These are phyloP conservation scores for Morone chrysops DNA, from an alignment of 2,113 vertebrate genomes.

Conservation along the genomic window DNA sequence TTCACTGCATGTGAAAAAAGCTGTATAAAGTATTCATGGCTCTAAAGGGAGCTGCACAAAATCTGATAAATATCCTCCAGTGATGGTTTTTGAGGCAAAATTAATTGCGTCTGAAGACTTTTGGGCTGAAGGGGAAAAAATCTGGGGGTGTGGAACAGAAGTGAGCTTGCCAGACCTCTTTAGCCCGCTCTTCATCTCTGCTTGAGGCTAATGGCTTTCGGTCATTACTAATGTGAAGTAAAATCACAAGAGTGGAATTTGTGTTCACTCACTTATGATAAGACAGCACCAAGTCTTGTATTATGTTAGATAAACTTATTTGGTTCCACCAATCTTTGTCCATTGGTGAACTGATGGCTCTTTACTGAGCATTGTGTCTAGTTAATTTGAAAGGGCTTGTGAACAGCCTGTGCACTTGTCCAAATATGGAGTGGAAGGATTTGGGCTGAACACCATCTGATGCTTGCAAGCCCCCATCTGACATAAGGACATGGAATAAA, in stretches of 20 bases:
- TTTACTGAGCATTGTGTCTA: slow-evolving; percentile 30
- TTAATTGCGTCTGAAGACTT: neutral
- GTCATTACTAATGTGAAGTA: neutral
- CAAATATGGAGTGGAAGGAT: slow-evolving; percentile 30
- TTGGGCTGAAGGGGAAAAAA: neutral
- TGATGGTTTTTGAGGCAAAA: neutral
- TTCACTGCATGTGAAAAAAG: neutral
- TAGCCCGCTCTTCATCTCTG: neutral
- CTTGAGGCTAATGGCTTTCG: neutral
- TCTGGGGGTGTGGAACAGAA: neutral
- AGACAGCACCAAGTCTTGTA: neutral
- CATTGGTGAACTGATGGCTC: slow-evolving; percentile 28
- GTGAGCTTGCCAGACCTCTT: neutral
- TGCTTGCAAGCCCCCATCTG: slow-evolving; percentile 32
- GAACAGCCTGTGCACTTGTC: slow-evolving; percentile 25
- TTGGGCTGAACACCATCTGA: slow-evolving; percentile 40
- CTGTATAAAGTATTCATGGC: neutral
- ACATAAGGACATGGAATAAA: slow-evolving; percentile 53
- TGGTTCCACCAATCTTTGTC: neutral
- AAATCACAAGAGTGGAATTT: neutral
- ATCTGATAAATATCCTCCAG: neutral
- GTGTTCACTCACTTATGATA: slow-evolving; percentile 19
- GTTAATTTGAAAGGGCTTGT: slow-evolving; percentile 43
- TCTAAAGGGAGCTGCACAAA: neutral
- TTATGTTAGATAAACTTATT: neutral